A percentile compares a stretch with the other conserved stretches of the same genome.
Conservation (phyloP, 2,888 invertebrate genomes). For the Mimumesa dahlbomi region DNA sequence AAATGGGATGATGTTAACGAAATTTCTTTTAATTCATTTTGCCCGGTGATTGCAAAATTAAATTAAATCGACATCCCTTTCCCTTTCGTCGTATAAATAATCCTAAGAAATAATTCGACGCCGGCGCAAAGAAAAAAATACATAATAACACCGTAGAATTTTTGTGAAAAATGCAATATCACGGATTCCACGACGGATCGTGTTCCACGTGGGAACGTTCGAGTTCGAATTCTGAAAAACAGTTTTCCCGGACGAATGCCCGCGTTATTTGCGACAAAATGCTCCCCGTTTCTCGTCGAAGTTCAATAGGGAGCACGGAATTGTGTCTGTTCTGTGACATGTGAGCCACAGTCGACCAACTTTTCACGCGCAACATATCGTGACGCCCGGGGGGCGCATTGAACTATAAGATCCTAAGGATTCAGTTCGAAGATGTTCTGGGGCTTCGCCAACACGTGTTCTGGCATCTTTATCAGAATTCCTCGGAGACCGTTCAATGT, state of each 20-base stretch:
- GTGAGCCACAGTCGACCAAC: constrained; percentile 1
- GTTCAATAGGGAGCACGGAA: background rate
- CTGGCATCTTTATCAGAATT: constrained; percentile 35
- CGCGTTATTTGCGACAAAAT: constrained; percentile 2
- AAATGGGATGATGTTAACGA: constrained; percentile 32
- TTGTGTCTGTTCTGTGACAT: background rate
- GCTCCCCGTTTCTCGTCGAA: constrained; percentile 10
- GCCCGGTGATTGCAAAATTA: background rate
- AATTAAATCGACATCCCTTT: too few species aligned
- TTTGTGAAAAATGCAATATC: too few species aligned
- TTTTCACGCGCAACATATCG: constrained; percentile 22
- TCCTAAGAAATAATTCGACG: too few species aligned
- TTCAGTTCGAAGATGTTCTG: constrained; percentile 47
- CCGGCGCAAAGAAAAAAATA: too few species aligned
- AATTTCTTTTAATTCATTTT: constrained; percentile 35
- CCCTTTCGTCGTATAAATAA: too few species aligned
- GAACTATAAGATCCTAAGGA: constrained; percentile 52
- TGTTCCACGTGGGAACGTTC: too few species aligned
- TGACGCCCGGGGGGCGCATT: constrained; percentile 19
- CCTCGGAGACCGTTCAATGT: constrained; percentile 29
- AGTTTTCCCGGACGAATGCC: background rate
- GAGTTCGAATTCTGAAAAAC: background rate
- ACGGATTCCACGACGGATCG: too few species aligned
- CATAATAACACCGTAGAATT: too few species aligned
- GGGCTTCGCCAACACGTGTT: constrained; percentile 56